Evolutionary conservation across 53 echinoderm and acorn worm species (phyloP).

Genomic region (Glandiceps talaboti): DNA sequence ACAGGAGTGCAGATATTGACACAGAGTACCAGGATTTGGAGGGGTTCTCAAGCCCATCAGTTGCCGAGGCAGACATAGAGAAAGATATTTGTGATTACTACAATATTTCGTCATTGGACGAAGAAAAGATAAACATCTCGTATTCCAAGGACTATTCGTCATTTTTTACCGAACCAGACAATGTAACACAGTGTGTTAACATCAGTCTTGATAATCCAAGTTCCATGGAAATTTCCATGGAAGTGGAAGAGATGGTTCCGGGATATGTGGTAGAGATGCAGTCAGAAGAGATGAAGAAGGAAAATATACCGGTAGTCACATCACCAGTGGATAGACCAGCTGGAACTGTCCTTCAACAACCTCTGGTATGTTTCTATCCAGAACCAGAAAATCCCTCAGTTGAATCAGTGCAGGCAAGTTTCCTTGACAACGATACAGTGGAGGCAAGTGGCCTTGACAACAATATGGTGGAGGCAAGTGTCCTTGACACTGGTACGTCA

Average conservation of each 20-base stretch:
- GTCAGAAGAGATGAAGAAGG: no score
- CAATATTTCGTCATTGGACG: neutral
- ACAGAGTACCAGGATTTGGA: neutral
- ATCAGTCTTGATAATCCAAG: neutral
- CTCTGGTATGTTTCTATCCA: no score
- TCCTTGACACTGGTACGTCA: no score
- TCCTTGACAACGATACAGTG: no score
- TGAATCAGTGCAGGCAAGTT: no score
- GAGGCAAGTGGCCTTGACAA: no score
- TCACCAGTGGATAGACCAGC: no score
- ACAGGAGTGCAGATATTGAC: neutral
- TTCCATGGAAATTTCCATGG: neutral
- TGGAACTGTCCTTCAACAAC: no score
- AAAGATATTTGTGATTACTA: neutral
- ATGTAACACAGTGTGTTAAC: neutral
- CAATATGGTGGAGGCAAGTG: no score
- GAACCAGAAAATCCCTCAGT: no score
- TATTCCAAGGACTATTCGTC: neutral
- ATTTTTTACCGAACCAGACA: neutral
- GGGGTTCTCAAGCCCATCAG: slow-evolving; percentile 2
- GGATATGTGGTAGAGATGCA: neutral
- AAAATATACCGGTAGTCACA: no score
- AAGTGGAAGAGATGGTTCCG: neutral
- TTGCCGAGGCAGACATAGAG: neutral
- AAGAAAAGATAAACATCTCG: neutral